Evolutionary conservation across 2,113 vertebrate genomes (phyloP), one percentile per base, ranked within the genome.

Genomic region (Rhea americana): DNA sequence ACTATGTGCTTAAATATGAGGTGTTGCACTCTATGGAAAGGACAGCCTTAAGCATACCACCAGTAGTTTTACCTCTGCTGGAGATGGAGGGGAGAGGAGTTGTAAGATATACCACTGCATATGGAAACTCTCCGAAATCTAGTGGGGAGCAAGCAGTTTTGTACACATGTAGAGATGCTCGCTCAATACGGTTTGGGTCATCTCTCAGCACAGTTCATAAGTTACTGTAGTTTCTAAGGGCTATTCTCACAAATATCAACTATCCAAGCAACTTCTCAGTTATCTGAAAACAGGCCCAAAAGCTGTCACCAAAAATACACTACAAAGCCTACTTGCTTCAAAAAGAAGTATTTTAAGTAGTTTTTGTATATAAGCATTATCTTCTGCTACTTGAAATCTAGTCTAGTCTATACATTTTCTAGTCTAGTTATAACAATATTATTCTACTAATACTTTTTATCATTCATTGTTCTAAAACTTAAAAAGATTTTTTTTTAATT

Each of bases 101-200:
- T 63, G 37, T 13, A 61, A 11, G 17, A 83, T 15, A 22, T n/a
- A 59, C 4, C 14, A 24, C 13, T 30, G 4, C 1, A 65, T 32
- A 5, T 1, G 14, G 14, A 24, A 72, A 65, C 4, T 4, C 7
- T 30, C 30, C 30, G 37, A 82, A 7, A 79, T 9, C 47, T 51
- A 4, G 14, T 58, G 14, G 30, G 17, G 25, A 58, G 41, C 41
- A n/a, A 15, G 4, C 2, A 9, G 20, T 24, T 56, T 7, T 17
- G 5, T 25, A 8, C 13, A 13, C 0, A 0, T 5, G 5, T 62
- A 43, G 51, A 45, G 22, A 30, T 17, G 14, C 8, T 47, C n/a
- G 6, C 11, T 37, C 21, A 7, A 11, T 58, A 37, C 0, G 4
- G 2, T 32, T 9, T 24, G 16, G 61, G 25, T 24, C 21, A 21